Base-by-base conservation (phyloP, 2,797 vertebrate species). In the Periophthalmus magnuspinnatus region DNA sequence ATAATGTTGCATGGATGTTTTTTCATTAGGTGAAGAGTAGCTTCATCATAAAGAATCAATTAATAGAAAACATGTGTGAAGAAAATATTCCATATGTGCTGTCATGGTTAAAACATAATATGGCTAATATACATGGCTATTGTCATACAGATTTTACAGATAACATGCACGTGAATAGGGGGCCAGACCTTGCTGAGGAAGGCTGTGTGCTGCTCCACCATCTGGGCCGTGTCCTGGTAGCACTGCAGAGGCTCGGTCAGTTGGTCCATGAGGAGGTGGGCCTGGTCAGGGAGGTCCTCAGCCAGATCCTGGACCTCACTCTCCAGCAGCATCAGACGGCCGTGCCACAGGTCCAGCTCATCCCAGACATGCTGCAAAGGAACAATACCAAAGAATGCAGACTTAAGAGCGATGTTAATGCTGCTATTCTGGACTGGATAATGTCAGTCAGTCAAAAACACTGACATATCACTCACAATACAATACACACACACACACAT, bases 201-300 rank as follows among this genome's bases (percentile, higher is more conserved):
- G 38, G 95, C 84, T 9, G 96, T 98, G 81, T 94, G 94, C 19
- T 85, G 92, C 84, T 99, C 98, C 0, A 95, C 95, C 48, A 88
- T 92, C 78, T 94, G 95, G 0, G 97, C 93, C 0, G 95, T 92
- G 24, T 93, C 87, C 72, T 99, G 98, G 81, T 98, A 96, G 24
- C 91, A 92, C 88, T 96, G 94, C 63, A 95, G 91, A 0, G 97
- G 97, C 3, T 90, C 84, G 50, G 93, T 94, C 77, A 98, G 86
- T 38, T 91, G 90, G 86, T 99, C 98, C 94, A 99, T 96, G 79
- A 98, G 89, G n/a, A 94, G 82, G 19, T 96, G 96, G 0, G 93
- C 94, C 0, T 93, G 92, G 65, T 91, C 90, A 1, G 96, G 95
- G 22, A 95, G 88, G 71, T 95, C 94, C 86, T 96, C 96, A 0